Evolutionary conservation across 2,888 invertebrate genomes (phyloP).

Genomic region (Leistus spinibarbis): DNA sequence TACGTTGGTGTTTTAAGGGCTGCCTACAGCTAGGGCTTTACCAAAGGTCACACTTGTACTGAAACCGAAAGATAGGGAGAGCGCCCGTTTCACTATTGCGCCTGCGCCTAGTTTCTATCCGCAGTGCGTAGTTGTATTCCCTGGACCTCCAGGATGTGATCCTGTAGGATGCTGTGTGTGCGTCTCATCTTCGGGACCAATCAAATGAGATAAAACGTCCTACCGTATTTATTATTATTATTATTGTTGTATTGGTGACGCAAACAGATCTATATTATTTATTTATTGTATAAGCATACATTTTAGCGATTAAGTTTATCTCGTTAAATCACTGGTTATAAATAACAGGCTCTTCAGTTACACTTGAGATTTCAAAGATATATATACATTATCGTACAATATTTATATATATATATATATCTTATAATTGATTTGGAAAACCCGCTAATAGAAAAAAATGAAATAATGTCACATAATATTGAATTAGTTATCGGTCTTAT

Average conservation of each 20-base stretch:
- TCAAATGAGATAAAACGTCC: neutral
- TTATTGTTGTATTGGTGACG: too few species aligned
- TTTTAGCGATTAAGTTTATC: too few species aligned
- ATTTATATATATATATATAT: neutral
- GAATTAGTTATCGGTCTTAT: too few species aligned
- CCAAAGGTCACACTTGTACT: constrained; percentile 18
- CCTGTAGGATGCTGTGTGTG: neutral
- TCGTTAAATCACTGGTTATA: too few species aligned
- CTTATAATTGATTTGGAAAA: neutral
- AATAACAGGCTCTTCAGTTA: too few species aligned
- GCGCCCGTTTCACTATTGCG: neutral
- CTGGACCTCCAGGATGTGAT: neutral
- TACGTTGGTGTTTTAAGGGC: too few species aligned
- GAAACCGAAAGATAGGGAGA: neutral
- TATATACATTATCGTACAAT: neutral
- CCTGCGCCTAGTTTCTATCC: neutral
- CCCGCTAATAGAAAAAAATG: neutral
- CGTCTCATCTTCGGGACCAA: too few species aligned
- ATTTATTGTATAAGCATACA: too few species aligned
- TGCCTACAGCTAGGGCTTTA: neutral
- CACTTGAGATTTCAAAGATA: too few species aligned
- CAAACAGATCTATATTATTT: too few species aligned
- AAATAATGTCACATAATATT: neutral
- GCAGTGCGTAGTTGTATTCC: neutral
- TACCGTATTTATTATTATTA: too few species aligned